Percentiles rank a stretch among this genome's conserved stretches.
Evolutionary conservation across 92 coral and sea anemone genomes (phyloP).

Genomic region (Bergia sp.): DNA sequence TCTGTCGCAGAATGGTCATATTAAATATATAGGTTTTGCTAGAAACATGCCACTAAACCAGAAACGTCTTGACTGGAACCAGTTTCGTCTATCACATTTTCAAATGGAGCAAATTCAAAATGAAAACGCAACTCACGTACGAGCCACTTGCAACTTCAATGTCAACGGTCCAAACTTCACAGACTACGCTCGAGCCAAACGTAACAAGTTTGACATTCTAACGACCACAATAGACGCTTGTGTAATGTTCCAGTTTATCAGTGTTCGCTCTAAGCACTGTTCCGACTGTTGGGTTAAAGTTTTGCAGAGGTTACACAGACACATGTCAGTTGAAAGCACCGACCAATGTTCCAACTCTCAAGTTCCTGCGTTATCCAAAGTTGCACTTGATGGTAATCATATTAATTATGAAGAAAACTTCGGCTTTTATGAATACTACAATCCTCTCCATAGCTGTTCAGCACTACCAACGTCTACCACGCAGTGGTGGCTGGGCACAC

Average conservation of each 20-base stretch:
- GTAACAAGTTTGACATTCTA: slow-evolving; percentile 21
- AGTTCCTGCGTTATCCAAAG: not conserved
- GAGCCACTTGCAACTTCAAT: slow-evolving; percentile 45
- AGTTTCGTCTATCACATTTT: slow-evolving; percentile 35
- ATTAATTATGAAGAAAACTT: not conserved
- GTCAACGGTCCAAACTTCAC: slow-evolving; percentile 10
- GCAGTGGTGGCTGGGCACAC: slow-evolving; percentile 1
- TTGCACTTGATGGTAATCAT: not conserved
- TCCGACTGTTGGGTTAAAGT: not conserved
- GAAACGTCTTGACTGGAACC: not conserved
- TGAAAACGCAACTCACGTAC: slow-evolving; percentile 32
- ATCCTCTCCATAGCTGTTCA: not conserved
- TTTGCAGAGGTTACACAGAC: not conserved
- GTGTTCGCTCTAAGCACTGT: not conserved
- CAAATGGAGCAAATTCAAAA: slow-evolving; percentile 35
- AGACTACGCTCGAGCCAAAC: slow-evolving; percentile 44
- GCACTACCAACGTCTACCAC: not conserved
- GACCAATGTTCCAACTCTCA: not conserved
- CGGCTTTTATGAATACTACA: not conserved
- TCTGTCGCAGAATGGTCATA: not conserved
- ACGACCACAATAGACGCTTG: not conserved
- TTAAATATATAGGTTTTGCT: not conserved
- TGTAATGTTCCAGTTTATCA: not conserved
- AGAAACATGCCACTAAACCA: not conserved
- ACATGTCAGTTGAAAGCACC: not conserved